Evolutionary conservation across 1,140 invertebrate genomes (phyloP).

Genomic region (Pseudachorutes palmiensis): DNA sequence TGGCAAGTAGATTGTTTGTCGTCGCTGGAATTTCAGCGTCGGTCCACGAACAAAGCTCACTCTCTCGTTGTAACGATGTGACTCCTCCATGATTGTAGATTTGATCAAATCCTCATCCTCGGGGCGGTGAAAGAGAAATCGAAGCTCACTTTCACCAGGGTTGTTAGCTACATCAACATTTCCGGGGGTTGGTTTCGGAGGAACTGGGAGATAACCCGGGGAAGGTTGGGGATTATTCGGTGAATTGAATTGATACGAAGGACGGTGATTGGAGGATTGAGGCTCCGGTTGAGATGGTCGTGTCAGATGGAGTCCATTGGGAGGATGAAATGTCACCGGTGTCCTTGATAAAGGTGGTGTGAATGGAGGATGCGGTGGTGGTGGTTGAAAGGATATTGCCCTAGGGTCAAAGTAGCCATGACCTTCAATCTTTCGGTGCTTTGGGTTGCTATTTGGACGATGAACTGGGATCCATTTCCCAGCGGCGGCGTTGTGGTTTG

Average conservation of each 20-base stretch:
- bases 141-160: constrained; percentile 15
- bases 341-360: background rate
- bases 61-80: constrained; percentile 9
- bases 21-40: constrained; percentile 18
- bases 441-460: background rate
- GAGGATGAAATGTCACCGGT: background rate
- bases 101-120: constrained; percentile 20
- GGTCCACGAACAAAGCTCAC: constrained; percentile 19
- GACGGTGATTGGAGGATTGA: background rate
- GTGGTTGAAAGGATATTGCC: background rate
- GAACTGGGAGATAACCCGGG: too few relatives aligned
- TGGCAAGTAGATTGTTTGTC: constrained; percentile 20
- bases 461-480: background rate
- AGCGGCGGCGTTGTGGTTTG: background rate
- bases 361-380: background rate
- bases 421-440: background rate
- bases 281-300: constrained; percentile 6
- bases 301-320: background rate
- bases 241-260: background rate
- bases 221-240: too few relatives aligned
- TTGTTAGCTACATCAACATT: background rate
- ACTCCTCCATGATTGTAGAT: constrained; percentile 17
- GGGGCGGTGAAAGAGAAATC: constrained; percentile 20
- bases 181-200: background rate
- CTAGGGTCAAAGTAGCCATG: too few relatives aligned